Base-by-base conservation (phyloP, 2,888 invertebrate genomes). In the Rhagium mordax region DNA sequence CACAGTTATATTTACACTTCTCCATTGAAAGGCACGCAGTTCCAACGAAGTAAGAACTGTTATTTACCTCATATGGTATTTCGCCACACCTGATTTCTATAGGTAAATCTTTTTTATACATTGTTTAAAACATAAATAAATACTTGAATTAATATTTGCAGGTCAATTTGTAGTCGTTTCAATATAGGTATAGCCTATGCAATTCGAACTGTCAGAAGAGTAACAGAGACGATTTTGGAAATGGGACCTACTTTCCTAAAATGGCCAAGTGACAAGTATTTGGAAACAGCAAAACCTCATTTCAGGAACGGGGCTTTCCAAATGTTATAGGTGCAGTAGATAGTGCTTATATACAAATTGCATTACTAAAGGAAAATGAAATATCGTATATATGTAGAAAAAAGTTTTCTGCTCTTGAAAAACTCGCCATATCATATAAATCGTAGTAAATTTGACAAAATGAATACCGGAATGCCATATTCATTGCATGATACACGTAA, bases 171-270 rank as follows among this genome's bases (percentile, higher is more conserved):
- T 72, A 70, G 74, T 29, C 61, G 75, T 16, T 80, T 78, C 57
- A 75, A 77, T 59, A 68, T 81, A 60, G 79, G 81, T 18, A 71
- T 64, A 72, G 78, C 78, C 13, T 78, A 78, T 49, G 77, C 69
- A 29, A 15, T 76, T 15, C 70, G 29, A 74, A 72, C 72, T 51
- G 77, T 79, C 15, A 66, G 73, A 41, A 77, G 72, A 73, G 77
- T 79, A 16, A 41, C 60, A 27, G 29, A 47, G 8, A 60, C 60
- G 1, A 21, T 69, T 13, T 15, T 69, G 3, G 21, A 20, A 69
- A 20, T 60, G 18, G 21, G 27, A 0, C 60, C 69, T 7, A 29
- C 18, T 13, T 47, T 69, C n/a, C 4, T 33, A 4, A 33, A 33
- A 33, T 33, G 4, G 29, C 29, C 29, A 4, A 33, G 7, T 33